Conservation (phyloP, 1,140 invertebrate genomes). For the Elymnias hypermnestra region DNA sequence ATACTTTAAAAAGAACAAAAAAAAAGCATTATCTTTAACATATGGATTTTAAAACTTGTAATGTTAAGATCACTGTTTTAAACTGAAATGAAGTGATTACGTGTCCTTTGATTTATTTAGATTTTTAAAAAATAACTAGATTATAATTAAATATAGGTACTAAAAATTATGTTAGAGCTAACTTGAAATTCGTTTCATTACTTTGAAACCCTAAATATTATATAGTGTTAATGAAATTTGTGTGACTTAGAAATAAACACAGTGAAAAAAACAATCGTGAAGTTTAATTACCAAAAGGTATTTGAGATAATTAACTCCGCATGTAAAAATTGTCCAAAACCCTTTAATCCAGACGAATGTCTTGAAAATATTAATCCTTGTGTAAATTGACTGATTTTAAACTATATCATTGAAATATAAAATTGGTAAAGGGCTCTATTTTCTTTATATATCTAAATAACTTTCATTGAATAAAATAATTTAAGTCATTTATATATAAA, state of each 20-base stretch:
- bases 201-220: constrained; percentile 1
- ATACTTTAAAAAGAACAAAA: too few relatives aligned
- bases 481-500: too few relatives aligned
- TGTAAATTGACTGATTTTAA: too few relatives aligned
- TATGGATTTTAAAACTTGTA: background rate
- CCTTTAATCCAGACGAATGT: too few relatives aligned
- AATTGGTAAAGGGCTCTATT: too few relatives aligned
- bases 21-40: constrained; percentile 11
- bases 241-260: constrained; percentile 20
- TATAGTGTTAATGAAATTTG: constrained; percentile 11
- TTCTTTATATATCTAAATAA: too few relatives aligned
- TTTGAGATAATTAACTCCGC: background rate
- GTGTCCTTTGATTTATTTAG: constrained; percentile 36
- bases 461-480: too few relatives aligned
- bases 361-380: too few relatives aligned
- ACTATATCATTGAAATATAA: too few relatives aligned
- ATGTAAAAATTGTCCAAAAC: background rate
- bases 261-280: constrained; percentile 4
- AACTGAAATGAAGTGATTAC: constrained; percentile 14
- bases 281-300: constrained; percentile 9
- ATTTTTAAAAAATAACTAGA: constrained; percentile 7
- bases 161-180: constrained; percentile 19
- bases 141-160: constrained; percentile 11
- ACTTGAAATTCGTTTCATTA: constrained; percentile 4
- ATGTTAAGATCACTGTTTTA: background rate